These are phyloP conservation scores for Plusia festucae DNA, from an alignment of 2,888 invertebrate genomes.

Conservation along the genomic window DNA sequence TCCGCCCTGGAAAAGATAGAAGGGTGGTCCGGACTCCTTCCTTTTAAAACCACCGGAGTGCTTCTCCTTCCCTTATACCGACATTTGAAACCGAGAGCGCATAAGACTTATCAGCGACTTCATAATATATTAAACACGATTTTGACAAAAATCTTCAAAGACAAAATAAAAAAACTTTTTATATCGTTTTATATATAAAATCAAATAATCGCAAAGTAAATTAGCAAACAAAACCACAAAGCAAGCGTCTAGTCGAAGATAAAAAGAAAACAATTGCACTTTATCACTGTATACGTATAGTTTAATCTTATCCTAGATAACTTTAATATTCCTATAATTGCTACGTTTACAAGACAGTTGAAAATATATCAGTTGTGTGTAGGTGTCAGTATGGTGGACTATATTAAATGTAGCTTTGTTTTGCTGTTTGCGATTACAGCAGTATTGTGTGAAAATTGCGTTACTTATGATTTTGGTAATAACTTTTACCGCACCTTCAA, in stretches of 20 bases:
- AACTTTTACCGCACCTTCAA: constrained; percentile 56
- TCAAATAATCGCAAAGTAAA: background rate
- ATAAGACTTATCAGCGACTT: no score
- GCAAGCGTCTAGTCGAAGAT: constrained; percentile 37
- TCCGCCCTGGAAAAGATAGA: no score
- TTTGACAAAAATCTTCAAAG: background rate
- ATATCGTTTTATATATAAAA: background rate
- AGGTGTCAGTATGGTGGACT: constrained; percentile 49
- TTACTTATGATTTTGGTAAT: constrained; percentile 58
- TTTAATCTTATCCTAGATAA: constrained; percentile 64
- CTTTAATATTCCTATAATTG: constrained; percentile 52
- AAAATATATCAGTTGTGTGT: constrained; percentile 45
- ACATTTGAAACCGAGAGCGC: background rate
- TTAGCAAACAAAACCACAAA: constrained; percentile 27
- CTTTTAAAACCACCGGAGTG: no score
- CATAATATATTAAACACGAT: no score
- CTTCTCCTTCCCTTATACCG: no score
- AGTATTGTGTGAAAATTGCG: constrained; percentile 58
- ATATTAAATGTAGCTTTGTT: constrained; percentile 37
- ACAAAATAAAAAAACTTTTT: background rate
- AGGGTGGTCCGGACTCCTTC: no score
- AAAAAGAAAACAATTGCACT: constrained; percentile 60
- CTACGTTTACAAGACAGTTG: constrained; percentile 48
- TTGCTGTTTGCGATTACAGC: constrained; percentile 46
- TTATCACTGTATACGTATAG: constrained; percentile 57